These are phyloP conservation scores for Drosophila athabasca DNA, from an alignment of 1,140 invertebrate genomes.

Conservation along the genomic window DNA sequence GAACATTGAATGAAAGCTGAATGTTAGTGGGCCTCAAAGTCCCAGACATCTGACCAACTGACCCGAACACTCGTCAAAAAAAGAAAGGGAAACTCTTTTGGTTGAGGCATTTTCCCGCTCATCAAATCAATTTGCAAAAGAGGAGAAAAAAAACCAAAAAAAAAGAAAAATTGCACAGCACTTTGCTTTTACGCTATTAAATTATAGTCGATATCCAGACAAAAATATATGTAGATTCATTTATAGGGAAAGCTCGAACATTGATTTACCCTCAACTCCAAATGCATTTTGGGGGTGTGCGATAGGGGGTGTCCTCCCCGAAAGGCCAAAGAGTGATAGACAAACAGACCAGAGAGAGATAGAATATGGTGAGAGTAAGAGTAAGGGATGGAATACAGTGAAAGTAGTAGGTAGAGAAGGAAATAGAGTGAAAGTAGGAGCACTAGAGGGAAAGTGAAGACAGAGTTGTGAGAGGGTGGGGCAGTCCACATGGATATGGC, in stretches of 20 bases:
- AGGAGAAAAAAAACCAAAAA: not conserved
- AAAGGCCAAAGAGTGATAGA: slow-evolving; percentile 37
- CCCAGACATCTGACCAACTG: not conserved
- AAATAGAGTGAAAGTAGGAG: slow-evolving; percentile 8
- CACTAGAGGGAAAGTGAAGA: not conserved
- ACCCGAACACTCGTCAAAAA: not conserved
- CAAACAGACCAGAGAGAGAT: slow-evolving; percentile 1
- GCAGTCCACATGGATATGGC: slow-evolving; percentile 11
- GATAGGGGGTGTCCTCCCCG: not conserved
- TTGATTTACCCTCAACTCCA: slow-evolving; percentile 54
- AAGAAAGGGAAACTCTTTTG: not conserved
- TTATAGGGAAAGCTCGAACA: slow-evolving; percentile 31
- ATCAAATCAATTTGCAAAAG: slow-evolving; percentile 8
- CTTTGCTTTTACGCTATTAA: not conserved
- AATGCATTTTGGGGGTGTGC: slow-evolving; percentile 26
- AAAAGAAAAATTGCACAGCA: slow-evolving; percentile 25
- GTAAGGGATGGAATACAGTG: slow-evolving; percentile 4
- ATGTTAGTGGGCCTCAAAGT: slow-evolving; percentile 4
- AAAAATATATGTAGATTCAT: not conserved
- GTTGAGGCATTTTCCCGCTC: slow-evolving; percentile 14
- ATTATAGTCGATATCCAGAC: slow-evolving; percentile 31
- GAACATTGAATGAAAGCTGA: slow-evolving; percentile 1
- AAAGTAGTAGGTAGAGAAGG: slow-evolving; percentile 3
- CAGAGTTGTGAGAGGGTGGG: slow-evolving; percentile 2
- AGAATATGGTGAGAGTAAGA: slow-evolving; percentile 8